Evolutionary conservation across 2,888 invertebrate species (phyloP).

Genomic region (Eristalis intricaria): DNA sequence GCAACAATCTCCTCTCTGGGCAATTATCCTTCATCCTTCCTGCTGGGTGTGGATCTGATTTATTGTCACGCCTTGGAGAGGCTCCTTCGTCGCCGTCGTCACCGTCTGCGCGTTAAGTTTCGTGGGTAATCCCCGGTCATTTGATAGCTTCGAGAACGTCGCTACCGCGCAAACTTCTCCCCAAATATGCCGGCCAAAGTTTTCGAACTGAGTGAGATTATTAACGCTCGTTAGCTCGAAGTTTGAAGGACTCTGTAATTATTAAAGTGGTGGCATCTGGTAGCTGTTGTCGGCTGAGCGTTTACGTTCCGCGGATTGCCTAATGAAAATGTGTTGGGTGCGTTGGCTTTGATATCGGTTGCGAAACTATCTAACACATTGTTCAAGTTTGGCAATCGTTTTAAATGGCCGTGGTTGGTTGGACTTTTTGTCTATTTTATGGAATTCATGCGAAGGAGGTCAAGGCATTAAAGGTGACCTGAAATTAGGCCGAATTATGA

Average conservation of each 20-base stretch:
- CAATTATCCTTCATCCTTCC: not conserved
- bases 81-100: not conserved
- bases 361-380: not conserved
- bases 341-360: not conserved
- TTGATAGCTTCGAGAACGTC: not conserved
- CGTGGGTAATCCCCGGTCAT: not conserved
- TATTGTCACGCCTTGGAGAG: not conserved
- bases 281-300: not conserved
- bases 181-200: not conserved
- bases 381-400: no score
- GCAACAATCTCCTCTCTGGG: not conserved
- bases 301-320: not conserved
- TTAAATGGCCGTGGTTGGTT: no score
- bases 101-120: not conserved
- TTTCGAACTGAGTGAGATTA: not conserved
- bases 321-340: not conserved
- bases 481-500: no score
- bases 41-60: not conserved
- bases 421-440: no score
- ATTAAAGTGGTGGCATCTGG: not conserved
- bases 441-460: no score
- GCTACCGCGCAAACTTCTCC: not conserved
- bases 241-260: not conserved
- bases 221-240: not conserved
- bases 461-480: no score